Percentiles rank a stretch among this genome's conserved stretches.
Evolutionary conservation across 2,113 vertebrate genomes (phyloP).

Genomic region (Atractosteus spatula): DNA sequence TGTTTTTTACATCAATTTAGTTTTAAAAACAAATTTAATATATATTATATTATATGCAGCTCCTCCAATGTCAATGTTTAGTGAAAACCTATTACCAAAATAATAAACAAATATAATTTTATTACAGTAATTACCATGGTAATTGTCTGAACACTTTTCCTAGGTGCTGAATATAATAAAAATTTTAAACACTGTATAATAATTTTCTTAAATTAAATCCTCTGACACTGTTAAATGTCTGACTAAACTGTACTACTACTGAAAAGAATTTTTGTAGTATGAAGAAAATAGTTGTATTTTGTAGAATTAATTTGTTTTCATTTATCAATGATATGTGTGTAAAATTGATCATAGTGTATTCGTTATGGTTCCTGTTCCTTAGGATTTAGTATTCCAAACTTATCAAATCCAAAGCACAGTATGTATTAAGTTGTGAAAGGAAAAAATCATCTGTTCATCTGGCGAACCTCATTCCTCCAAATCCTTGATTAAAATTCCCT

Average conservation of each 20-base stretch:
- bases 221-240: no score
- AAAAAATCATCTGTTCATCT: neutral
- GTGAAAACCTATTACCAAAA: constrained; percentile 5
- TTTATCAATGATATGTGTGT: no score
- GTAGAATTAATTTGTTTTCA: no score
- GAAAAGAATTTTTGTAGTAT: no score
- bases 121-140: neutral
- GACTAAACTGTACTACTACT: no score
- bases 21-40: constrained; percentile 1
- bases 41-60: neutral
- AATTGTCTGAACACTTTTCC: no score
- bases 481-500: neutral
- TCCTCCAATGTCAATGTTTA: constrained; percentile 13
- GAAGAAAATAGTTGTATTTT: no score
- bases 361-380: no score
- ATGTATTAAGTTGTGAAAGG: neutral
- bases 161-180: no score
- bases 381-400: neutral
- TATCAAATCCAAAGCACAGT: neutral
- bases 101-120: neutral
- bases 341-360: no score
- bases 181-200: no score
- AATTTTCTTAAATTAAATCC: no score
- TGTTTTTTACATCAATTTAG: neutral
- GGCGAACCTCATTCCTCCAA: neutral